Evolutionary conservation across 2,797 vertebrate genomes (phyloP).

Genomic region (Sparidentex hasta): DNA sequence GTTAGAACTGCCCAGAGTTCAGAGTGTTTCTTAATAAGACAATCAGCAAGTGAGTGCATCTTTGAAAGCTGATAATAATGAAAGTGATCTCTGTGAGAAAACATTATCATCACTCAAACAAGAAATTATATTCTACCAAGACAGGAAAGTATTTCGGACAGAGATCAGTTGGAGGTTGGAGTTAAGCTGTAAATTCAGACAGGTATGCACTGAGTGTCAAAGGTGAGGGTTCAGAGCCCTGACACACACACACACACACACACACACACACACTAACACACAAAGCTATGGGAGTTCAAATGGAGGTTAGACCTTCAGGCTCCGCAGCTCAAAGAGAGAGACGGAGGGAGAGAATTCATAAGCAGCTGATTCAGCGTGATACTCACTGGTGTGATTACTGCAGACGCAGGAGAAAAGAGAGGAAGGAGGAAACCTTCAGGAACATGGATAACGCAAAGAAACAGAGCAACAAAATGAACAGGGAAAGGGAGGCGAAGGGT

Average conservation of each 20-base stretch:
- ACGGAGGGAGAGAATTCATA: constrained; percentile 71
- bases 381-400: constrained; percentile 53
- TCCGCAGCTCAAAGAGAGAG: constrained; percentile 61
- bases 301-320: constrained; percentile 77
- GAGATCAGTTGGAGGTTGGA: not conserved
- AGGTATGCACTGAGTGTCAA: constrained; percentile 55
- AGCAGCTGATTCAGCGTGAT: constrained; percentile 69
- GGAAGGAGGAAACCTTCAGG: constrained; percentile 26
- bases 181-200: constrained; percentile 34
- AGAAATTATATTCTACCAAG: too few species aligned
- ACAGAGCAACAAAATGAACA: constrained; percentile 20
- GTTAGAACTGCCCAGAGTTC: too few species aligned
- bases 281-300: constrained; percentile 71
- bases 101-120: too few species aligned
- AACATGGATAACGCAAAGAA: constrained; percentile 19
- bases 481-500: not conserved
- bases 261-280: constrained; percentile 3
- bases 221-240: constrained; percentile 53
- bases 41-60: too few species aligned
- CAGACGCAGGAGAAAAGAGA: constrained; percentile 32
- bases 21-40: too few species aligned
- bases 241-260: not conserved
- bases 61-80: too few species aligned
- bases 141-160: too few species aligned
- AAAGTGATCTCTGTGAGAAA: too few species aligned